Conservation (phyloP, 2,888 invertebrate species). For the Embidobia sp. region DNA sequence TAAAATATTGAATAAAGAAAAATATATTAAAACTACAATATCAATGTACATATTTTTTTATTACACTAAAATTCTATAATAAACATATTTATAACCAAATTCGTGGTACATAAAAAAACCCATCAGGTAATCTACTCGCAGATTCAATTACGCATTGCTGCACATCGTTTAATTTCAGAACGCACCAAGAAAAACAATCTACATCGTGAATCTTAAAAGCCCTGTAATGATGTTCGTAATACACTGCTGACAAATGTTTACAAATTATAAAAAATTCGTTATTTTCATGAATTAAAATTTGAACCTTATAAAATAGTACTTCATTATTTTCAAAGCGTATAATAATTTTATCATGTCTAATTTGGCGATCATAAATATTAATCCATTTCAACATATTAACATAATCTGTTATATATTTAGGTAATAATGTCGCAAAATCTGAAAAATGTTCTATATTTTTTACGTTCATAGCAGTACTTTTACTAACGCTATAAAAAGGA, state of each 20-base stretch:
- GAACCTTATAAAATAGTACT: neutral
- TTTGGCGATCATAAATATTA: neutral
- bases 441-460: neutral
- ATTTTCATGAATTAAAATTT: neutral
- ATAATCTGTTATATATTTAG: neutral
- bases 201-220: conserved; percentile 30
- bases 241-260: conserved; percentile 8
- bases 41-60: no score
- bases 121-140: conserved; percentile 15
- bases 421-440: neutral
- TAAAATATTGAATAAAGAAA: no score
- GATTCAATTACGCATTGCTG: neutral
- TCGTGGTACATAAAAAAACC: conserved; percentile 12
- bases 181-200: conserved; percentile 15
- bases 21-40: no score
- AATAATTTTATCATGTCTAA: neutral
- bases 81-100: conserved; percentile 16
- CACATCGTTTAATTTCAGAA: conserved; percentile 13
- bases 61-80: no score
- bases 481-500: neutral
- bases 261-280: neutral
- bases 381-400: neutral
- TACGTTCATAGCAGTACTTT: neutral
- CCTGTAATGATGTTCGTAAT: conserved; percentile 8
- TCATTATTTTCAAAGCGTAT: neutral